Evolutionary conservation across 2,113 vertebrate species (phyloP).

Genomic region (Tamias sibiricus): DNA sequence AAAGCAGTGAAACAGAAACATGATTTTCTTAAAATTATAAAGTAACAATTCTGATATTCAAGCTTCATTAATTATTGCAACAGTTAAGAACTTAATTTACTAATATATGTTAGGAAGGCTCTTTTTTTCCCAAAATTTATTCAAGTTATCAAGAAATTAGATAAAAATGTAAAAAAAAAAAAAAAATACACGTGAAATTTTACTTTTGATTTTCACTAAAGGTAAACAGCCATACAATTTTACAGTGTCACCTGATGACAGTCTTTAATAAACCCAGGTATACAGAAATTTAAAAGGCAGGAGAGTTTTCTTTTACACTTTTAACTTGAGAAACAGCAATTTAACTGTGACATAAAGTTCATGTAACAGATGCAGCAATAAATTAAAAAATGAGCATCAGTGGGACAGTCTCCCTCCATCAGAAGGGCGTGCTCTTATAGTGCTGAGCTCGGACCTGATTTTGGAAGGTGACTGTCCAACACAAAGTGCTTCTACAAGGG

Average conservation of each 20-base stretch:
- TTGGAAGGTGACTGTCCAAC: constrained; percentile 68
- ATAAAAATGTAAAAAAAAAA: constrained; percentile 84
- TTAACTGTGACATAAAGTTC: constrained; percentile 71
- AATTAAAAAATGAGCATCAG: constrained; percentile 8
- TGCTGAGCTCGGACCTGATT: constrained; percentile 72
- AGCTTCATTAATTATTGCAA: constrained; percentile 83
- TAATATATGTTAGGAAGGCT: constrained; percentile 86
- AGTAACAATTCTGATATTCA: constrained; percentile 83
- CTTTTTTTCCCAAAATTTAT: constrained; percentile 83
- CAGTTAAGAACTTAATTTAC: constrained; percentile 80
- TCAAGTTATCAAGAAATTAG: constrained; percentile 87
- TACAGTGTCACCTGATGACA: constrained; percentile 82
- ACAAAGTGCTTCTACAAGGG: background rate
- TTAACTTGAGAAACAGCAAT: constrained; percentile 73
- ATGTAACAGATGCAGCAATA: constrained; percentile 74
- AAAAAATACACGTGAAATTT: constrained; percentile 85
- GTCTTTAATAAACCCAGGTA: constrained; percentile 82
- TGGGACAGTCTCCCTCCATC: constrained; percentile 68
- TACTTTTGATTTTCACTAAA: constrained; percentile 84
- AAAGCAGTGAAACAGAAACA: constrained; percentile 83
- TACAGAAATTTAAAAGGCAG: constrained; percentile 84
- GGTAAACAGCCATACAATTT: constrained; percentile 82
- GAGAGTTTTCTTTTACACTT: constrained; percentile 76
- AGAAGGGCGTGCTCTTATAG: constrained; percentile 66
- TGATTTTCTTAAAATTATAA: constrained; percentile 83